Evolutionary conservation across 2,888 invertebrate species (phyloP).

Genomic region (Nematopogon swammerdamellus): DNA sequence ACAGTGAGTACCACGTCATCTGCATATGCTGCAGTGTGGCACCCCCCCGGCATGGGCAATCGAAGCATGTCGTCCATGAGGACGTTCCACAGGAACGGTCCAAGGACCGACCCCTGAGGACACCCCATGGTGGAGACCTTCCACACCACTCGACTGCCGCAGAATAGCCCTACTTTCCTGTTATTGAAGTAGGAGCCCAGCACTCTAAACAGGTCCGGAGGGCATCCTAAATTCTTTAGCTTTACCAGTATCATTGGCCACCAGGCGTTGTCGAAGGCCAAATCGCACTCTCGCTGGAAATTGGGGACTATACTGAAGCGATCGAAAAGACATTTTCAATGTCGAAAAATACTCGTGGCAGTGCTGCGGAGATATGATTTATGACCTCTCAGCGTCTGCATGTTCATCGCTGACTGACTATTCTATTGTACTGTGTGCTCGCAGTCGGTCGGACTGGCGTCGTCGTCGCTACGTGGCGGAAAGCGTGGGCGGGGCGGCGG

Average conservation of each 20-base stretch:
- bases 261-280: conserved; percentile 19
- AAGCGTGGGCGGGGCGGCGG: too few relatives aligned
- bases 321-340: too few relatives aligned
- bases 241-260: conserved; percentile 20
- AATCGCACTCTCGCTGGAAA: neutral
- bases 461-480: too few relatives aligned
- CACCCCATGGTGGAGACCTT: conserved; percentile 1
- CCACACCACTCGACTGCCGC: neutral
- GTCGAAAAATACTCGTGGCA: too few relatives aligned
- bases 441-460: too few relatives aligned
- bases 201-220: conserved; percentile 6
- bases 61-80: neutral
- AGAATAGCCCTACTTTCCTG: conserved; percentile 1
- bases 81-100: neutral
- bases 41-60: neutral
- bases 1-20: neutral
- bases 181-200: conserved; percentile 5
- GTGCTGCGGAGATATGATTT: too few relatives aligned
- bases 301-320: too few relatives aligned
- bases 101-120: conserved; percentile 1
- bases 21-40: neutral
- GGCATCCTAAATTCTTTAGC: conserved; percentile 12
- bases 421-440: conserved; percentile 17
- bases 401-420: conserved; percentile 12
- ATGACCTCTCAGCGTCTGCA: conserved; percentile 2